These are phyloP conservation scores for Psephotus haematonotus DNA, from an alignment of 2,113 vertebrate genomes.

Conservation along the genomic window DNA sequence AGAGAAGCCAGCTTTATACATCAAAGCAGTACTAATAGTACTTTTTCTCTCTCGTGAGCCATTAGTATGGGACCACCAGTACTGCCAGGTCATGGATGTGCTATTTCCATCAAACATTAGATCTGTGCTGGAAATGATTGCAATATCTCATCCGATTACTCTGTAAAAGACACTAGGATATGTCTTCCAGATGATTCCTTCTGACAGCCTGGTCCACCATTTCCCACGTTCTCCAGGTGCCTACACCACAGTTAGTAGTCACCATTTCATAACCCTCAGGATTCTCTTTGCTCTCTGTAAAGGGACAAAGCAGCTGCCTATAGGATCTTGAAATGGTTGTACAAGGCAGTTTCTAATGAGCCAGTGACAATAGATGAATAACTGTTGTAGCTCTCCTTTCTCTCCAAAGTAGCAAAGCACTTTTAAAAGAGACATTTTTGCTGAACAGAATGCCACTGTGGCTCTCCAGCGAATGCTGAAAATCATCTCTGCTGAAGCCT, in stretches of 20 bases:
- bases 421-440: neutral
- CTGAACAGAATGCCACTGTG: neutral
- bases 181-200: neutral
- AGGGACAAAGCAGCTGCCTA: neutral
- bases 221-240: neutral
- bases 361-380: neutral
- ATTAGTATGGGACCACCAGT: conserved; percentile 6
- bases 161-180: neutral
- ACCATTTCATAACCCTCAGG: neutral
- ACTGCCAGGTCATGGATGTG: neutral
- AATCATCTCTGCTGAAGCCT: neutral
- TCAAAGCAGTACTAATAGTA: neutral
- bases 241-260: neutral
- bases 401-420: neutral
- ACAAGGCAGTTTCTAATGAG: neutral
- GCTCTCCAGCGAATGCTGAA: neutral
- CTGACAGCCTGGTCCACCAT: neutral
- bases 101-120: conserved; percentile 9
- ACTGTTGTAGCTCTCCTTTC: neutral
- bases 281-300: neutral
- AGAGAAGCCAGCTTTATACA: conserved; percentile 1
- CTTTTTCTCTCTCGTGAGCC: neutral
- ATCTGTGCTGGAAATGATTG: neutral
- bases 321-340: neutral
- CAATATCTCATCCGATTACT: conserved; percentile 2